A percentile compares a stretch with the other conserved stretches of the same genome.
Conservation (phyloP, 1,140 invertebrate species). For the Spodoptera frugiperda region DNA sequence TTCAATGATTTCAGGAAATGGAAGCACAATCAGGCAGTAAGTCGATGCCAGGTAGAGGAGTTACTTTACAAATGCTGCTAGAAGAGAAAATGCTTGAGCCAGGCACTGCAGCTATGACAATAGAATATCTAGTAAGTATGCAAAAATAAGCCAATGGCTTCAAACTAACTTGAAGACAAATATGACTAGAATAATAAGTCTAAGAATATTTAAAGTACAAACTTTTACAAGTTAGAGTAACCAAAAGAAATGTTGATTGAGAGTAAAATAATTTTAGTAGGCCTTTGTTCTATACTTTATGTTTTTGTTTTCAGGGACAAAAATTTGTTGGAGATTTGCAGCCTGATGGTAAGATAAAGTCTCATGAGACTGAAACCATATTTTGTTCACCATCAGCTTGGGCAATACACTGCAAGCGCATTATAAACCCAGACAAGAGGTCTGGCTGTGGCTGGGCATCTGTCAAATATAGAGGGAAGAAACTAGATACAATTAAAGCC, state of each 20-base stretch:
- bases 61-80: conserved; percentile 94
- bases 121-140: conserved; percentile 93
- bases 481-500: conserved; percentile 95
- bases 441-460: conserved; percentile 97
- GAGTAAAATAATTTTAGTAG: not conserved
- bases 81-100: conserved; percentile 93
- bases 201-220: no score
- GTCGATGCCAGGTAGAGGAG: conserved; percentile 89
- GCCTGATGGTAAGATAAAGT: conserved; percentile 94
- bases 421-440: conserved; percentile 96
- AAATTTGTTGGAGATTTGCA: conserved; percentile 95
- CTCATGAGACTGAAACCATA: conserved; percentile 94
- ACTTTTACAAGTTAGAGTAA: not conserved
- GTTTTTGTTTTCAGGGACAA: conserved; percentile 89
- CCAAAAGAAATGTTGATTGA: not conserved
- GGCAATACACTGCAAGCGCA: conserved; percentile 96
- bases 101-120: conserved; percentile 93
- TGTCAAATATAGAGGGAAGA: conserved; percentile 93
- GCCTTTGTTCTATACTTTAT: not conserved
- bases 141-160: no score
- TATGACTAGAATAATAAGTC: no score
- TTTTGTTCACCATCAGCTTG: conserved; percentile 96
- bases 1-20: conserved; percentile 77
- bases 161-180: no score
- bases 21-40: conserved; percentile 85